These are phyloP conservation scores for Cryptosula pallasiana DNA, from an alignment of 2,888 invertebrate species.

Conservation along the genomic window DNA sequence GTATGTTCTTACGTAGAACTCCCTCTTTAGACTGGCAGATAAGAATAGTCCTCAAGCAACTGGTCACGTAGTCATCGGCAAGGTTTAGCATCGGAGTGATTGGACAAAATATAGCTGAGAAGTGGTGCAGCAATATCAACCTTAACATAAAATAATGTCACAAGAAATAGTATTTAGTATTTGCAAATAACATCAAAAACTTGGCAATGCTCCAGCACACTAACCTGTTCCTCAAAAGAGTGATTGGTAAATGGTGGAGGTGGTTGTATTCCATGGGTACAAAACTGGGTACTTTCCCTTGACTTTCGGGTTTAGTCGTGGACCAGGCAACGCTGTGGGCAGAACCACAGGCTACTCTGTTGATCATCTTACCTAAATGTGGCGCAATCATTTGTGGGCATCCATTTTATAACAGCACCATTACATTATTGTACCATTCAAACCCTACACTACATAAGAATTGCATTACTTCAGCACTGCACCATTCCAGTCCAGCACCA, in stretches of 20 bases:
- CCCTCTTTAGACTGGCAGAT: conserved; percentile 36
- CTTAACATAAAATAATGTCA: conserved; percentile 59
- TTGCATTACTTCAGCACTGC: no score
- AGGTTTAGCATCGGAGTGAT: conserved; percentile 83
- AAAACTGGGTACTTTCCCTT: conserved; percentile 52
- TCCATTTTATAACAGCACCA: no score
- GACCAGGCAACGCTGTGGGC: conserved; percentile 92
- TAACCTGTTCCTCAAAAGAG: conserved; percentile 5
- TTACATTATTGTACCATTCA: no score
- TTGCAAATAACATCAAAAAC: no score
- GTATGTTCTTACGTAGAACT: conserved; percentile 64
- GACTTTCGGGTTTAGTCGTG: conserved; percentile 67
- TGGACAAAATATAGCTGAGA: conserved; percentile 86
- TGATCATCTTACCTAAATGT: conserved; percentile 80
- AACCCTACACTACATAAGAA: no score
- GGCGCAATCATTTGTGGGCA: no score
- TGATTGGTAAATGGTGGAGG: conserved; percentile 68
- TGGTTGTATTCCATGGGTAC: conserved; percentile 90
- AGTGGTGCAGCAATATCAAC: conserved; percentile 79
- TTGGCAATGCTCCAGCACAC: no score
- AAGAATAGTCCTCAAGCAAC: conserved; percentile 20
- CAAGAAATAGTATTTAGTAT: no score
- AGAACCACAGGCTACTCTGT: conserved; percentile 88
- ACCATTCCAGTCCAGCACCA: no score
- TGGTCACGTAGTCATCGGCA: background rate